Evolutionary conservation across 2,797 vertebrate species (phyloP), one percentile per base, ranked within the genome.

Genomic region (Pachyuromys duprasi): DNA sequence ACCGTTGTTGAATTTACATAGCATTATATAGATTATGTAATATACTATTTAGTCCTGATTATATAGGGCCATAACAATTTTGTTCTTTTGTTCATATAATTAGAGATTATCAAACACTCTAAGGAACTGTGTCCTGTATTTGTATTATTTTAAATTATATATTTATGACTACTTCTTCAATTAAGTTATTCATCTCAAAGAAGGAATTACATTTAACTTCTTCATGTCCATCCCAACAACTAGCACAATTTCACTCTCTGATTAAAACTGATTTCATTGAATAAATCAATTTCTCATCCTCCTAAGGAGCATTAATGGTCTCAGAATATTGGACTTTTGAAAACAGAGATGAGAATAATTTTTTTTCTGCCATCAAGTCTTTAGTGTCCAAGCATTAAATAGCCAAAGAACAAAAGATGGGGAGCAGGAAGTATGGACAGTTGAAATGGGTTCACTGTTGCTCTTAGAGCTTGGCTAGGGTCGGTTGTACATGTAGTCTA

Each of bases 251-350:
- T 86, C 26, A 33, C 11, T 67, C 36, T 49, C 55, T 86, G 53
- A 90, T 14, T 72, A 33, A 90, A 53, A 65, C 53, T 31, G 31
- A 49, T 39, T 39, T 75, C 17, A 70, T 33, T 60, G 8, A 49
- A 80, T 67, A 45, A 72, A 60, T 72, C 12, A 70, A 83, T 60
- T 86, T 15, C 63, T n/a, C 11, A 20, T 75, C 26, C n/a, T 88
- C 63, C 33, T 81, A 8, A 86, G 24, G 60, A 83, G 39, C 49
- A 69, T 9, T 8, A 53, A 12, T 62, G 31, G 86, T 84, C 67
- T 88, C 22, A 72, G 81, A 62, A 88, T 33, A 69, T 49, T 76
- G 42, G 13, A 36, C n/a, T 91, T 95, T 74, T 63, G 36, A 91
- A 8, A 75, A 75, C 74, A 72, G 28, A 55, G 39, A 95, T 93